Evolutionary conservation across 1,140 invertebrate genomes (phyloP), one percentile per base, ranked within the genome.

Genomic region (Grapholita molesta): DNA sequence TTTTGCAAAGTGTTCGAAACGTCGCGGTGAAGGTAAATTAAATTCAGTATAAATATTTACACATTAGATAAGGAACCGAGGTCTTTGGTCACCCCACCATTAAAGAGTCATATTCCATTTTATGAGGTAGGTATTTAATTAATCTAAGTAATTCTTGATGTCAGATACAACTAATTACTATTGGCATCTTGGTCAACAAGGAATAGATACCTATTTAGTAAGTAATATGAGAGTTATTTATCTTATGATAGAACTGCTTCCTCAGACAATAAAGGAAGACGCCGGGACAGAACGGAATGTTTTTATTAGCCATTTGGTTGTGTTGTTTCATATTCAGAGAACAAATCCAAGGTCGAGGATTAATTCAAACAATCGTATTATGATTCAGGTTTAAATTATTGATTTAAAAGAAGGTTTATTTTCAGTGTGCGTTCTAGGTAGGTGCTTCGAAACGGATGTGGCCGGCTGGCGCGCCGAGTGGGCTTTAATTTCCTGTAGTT

Each of bases 351-450:
- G 55, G 55, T 32, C 25, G 55, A 28, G 12, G 55, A 15, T 30
- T 61, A 61, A 28, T 61, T 32, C 25, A 61, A 61, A 61, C 55
- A 61, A 61, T 61, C 24, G 55, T 30, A 18, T n/a, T 55, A 30
- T 30, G 15, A 61, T 15, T 30, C 25, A 25, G 24, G 7, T 25
- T 30, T 15, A 61, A 61, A 61, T 61, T 61, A 61, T 61, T 61
- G 55, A 61, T 61, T 61, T n/a, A 61, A 28, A 61, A 61, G n/a
- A 61, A 28, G 12, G 55, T 61, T 61, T 61, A 61, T 61, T 57
- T 57, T 61, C 25, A 28, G 24, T 61, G 12, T 61, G n/a, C 55
- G 25, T 28, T 28, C 55, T 28, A 61, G 55, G 55, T 61, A 61
- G 55, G n/a, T 30, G 25, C n/a, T 30, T 61, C 1, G 25, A 30